These are phyloP conservation scores for Oreochromis aureus DNA, from an alignment of 2,113 vertebrate genomes.

Conservation along the genomic window DNA sequence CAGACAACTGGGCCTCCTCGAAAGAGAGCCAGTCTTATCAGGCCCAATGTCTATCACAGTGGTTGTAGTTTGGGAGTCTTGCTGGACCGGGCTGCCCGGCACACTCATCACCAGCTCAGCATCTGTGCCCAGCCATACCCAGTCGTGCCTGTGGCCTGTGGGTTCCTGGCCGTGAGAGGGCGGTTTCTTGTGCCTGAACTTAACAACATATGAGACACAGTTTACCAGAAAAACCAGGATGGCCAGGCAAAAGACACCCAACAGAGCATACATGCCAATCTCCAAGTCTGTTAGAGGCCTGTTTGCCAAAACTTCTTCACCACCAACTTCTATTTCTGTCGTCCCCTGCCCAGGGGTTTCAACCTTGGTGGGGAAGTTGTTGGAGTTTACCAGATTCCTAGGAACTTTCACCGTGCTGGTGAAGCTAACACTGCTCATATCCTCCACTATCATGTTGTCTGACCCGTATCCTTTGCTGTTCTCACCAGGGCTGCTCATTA, in stretches of 20 bases:
- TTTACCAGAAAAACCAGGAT: constrained; percentile 91
- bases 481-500: constrained; percentile 38
- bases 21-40: constrained; percentile 58
- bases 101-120: constrained; percentile 84
- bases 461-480: constrained; percentile 31
- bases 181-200: constrained; percentile 84
- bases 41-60: constrained; percentile 81
- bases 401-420: constrained; percentile 68
- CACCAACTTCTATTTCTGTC: constrained; percentile 45
- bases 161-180: constrained; percentile 81
- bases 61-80: constrained; percentile 70
- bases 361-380: constrained; percentile 78
- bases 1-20: constrained; percentile 60
- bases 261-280: constrained; percentile 90
- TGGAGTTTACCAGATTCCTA: constrained; percentile 78
- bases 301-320: constrained; percentile 63
- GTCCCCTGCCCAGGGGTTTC: constrained; percentile 64
- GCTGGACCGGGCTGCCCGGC: constrained; percentile 74
- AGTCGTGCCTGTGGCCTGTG: constrained; percentile 84
- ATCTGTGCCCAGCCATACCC: constrained; percentile 88
- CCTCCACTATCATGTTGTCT: constrained; percentile 53
- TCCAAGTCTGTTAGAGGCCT: constrained; percentile 88
- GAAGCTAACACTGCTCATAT: constrained; percentile 41
- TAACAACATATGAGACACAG: constrained; percentile 83
- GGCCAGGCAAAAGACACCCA: constrained; percentile 91